These are phyloP conservation scores for Solea senegalensis DNA, from an alignment of 2,113 vertebrate genomes.

Conservation along the genomic window DNA sequence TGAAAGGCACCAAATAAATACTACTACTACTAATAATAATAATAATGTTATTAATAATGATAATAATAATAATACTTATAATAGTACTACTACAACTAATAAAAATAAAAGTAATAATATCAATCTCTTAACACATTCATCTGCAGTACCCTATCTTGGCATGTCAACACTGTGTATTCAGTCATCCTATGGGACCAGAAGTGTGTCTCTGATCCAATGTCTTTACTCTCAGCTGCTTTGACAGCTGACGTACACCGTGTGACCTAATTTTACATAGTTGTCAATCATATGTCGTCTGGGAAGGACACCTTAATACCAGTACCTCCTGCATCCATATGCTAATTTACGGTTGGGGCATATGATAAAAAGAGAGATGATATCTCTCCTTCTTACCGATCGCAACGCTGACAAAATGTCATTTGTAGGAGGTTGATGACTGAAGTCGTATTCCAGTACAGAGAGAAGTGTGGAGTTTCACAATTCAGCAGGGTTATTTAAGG, in stretches of 20 bases:
- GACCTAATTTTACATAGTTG: conserved; percentile 62
- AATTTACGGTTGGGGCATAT: conserved; percentile 34
- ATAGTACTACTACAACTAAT: too few relatives aligned
- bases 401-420: conserved; percentile 29
- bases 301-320: conserved; percentile 52
- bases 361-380: conserved; percentile 53
- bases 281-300: conserved; percentile 20
- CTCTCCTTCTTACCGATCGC: conserved; percentile 25
- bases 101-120: too few relatives aligned
- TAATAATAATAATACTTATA: too few relatives aligned
- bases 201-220: conserved; percentile 29
- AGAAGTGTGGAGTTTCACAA: conserved; percentile 21
- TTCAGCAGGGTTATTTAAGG: conserved; percentile 24
- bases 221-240: conserved; percentile 26
- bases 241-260: conserved; percentile 42
- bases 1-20: too few relatives aligned
- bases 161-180: conserved; percentile 39
- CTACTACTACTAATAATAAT: too few relatives aligned
- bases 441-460: not conserved
- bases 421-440: not conserved
- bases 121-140: conserved; percentile 1
- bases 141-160: conserved; percentile 34
- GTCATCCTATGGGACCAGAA: conserved; percentile 27
- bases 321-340: conserved; percentile 43
- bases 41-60: too few relatives aligned